Evolutionary conservation across 2,113 vertebrate genomes (phyloP).

Genomic region (Ondatra zibethicus): DNA sequence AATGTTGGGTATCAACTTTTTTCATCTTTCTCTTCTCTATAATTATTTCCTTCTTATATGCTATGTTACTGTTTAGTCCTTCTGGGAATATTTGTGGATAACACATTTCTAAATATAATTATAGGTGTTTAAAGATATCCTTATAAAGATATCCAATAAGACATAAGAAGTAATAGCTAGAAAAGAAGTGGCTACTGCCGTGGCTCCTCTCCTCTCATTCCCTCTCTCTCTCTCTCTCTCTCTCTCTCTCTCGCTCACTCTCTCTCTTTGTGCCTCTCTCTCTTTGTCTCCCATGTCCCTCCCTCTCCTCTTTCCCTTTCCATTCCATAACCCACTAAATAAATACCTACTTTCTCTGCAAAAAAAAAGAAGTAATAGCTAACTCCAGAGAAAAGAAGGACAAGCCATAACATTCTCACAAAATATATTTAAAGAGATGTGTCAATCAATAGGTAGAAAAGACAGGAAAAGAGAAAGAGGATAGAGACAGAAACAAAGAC

Average conservation of each 20-base stretch:
- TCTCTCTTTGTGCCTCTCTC: no score
- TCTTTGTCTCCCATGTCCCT: no score
- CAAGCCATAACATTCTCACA: background rate
- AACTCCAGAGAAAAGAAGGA: conserved; percentile 35
- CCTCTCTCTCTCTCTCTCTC: no score
- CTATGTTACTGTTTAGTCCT: background rate
- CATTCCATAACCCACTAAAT: no score
- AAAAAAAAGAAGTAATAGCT: background rate
- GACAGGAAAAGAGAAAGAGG: background rate
- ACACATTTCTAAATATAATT: conserved; percentile 31
- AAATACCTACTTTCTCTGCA: no score
- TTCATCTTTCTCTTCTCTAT: background rate
- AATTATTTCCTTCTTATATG: background rate
- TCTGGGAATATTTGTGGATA: background rate
- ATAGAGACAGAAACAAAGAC: background rate
- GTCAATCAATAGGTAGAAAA: background rate
- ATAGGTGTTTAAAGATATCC: conserved; percentile 24
- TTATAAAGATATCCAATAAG: conserved; percentile 23
- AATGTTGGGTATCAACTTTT: background rate
- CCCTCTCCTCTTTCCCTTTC: no score
- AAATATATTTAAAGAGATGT: background rate
- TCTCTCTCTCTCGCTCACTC: no score
- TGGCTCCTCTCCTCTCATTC: no score
- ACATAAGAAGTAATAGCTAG: background rate
- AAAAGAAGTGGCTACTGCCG: background rate